Evolutionary conservation across 1,140 invertebrate species (phyloP).

Genomic region (Halictus rubicundus): DNA sequence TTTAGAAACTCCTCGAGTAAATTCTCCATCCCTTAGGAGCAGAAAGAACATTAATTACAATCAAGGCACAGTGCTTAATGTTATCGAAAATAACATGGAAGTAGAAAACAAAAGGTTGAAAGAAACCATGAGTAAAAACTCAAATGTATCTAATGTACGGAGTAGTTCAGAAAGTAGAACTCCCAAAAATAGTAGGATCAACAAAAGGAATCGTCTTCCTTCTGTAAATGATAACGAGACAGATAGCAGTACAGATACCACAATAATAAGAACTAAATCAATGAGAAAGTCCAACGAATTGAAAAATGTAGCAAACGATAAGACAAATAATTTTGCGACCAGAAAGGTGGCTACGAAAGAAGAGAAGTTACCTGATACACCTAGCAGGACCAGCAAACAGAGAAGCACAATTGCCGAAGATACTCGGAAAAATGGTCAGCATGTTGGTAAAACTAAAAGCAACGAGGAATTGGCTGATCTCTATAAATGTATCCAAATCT

Average conservation of each 20-base stretch:
- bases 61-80: conserved; percentile 19
- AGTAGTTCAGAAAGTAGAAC: background rate
- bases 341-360: background rate
- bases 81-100: background rate
- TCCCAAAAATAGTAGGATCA: conserved; percentile 7
- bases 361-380: conserved; percentile 5
- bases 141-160: background rate
- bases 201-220: conserved; percentile 8
- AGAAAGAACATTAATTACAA: conserved; percentile 37
- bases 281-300: background rate
- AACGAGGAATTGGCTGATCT: conserved; percentile 1
- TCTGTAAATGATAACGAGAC: background rate
- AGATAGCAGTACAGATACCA: background rate
- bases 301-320: background rate
- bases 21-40: conserved; percentile 10
- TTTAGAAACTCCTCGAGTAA: background rate
- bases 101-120: background rate
- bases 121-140: background rate
- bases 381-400: conserved; percentile 6
- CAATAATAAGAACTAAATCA: conserved; percentile 3
- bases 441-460: background rate
- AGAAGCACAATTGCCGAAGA: background rate
- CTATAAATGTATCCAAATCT: conserved; percentile 22
- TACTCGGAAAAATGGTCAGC: background rate
- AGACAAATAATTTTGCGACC: background rate